phyloP scores from a whole-genome alignment of 2,888 invertebrate species.

The Anoncus sp. region DNA sequence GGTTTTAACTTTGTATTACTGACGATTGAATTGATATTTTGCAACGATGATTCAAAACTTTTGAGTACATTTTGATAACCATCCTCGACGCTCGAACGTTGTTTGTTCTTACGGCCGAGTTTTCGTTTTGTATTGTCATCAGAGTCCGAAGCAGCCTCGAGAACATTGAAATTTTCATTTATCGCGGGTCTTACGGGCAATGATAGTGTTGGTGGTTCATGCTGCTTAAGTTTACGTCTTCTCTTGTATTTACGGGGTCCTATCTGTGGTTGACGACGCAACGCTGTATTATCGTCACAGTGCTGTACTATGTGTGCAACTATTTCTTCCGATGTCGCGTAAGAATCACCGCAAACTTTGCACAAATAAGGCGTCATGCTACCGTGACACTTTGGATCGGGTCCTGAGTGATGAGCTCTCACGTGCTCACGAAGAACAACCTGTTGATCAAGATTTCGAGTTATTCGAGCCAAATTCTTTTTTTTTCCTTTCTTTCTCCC shows the following conservation, averaged over 20 bases:
- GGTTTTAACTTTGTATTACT: constrained; percentile 81
- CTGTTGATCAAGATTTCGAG: constrained; percentile 69
- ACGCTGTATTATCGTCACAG: constrained; percentile 93
- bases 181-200: constrained; percentile 58
- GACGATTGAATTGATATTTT: constrained; percentile 82
- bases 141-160: constrained; percentile 78
- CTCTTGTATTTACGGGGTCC: constrained; percentile 93
- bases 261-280: constrained; percentile 91
- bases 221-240: constrained; percentile 89
- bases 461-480: neutral
- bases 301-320: constrained; percentile 94
- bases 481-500: neutral
- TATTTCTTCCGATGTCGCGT: constrained; percentile 89
- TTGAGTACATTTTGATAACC: constrained; percentile 81
- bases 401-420: constrained; percentile 93
- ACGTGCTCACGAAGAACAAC: constrained; percentile 94
- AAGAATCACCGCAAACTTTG: constrained; percentile 90
- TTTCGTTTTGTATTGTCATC: constrained; percentile 81
- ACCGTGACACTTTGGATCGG: constrained; percentile 88
- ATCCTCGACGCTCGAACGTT: constrained; percentile 77
- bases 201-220: constrained; percentile 80
- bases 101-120: constrained; percentile 79
- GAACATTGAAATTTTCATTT: constrained; percentile 76
- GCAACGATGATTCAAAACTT: constrained; percentile 80
- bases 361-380: constrained; percentile 89